Base-by-base conservation (phyloP, 2,888 invertebrate species). In the Drosophila dives region DNA sequence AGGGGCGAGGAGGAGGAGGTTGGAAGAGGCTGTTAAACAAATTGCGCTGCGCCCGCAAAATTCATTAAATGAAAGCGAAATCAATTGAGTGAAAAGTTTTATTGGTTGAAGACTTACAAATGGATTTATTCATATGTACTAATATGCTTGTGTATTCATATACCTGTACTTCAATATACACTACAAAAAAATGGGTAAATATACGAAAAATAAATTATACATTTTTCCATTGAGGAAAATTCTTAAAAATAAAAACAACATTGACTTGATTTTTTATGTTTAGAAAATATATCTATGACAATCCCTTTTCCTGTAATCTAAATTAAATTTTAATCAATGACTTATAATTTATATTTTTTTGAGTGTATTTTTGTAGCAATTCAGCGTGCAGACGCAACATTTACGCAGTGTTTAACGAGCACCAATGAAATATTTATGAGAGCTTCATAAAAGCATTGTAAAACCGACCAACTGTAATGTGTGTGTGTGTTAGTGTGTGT, bases 31-130 rank as follows among this genome's bases (percentile, higher is more conserved):
- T 6, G 29, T 29, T 6, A 29, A 77, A 33, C 49, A 79, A 78
- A 64, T 74, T 70, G 51, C 56, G 72, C 59, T 65, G 63, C 68
- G 55, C 72, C 75, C 70, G 64, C 68, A 77, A 77, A 83, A 86
- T 77, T 83, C 86, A 80, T 82, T 82, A 86, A 86, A 86, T 38
- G 67, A 80, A 83, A 83, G 86, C 68, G 71, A 82, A 82, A 83
- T 86, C 82, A 82, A 82, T 82, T 82, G 82, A 64, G 83, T 69
- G 83, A 73, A 67, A 62, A 73, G 68, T 80, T 82, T 80, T 76
- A 69, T 74, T 59, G 42, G 50, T 63, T 58, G 51, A 53, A 48
- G 26, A 45, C 53, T 42, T 29, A 61, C 53, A 42, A 49, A 51
- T 64, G 56, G 62, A 36, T 60, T 58, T 65, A 20, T 56, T 38